Evolutionary conservation across 2,113 vertebrate species (phyloP).

Genomic region (Podarcis muralis): DNA sequence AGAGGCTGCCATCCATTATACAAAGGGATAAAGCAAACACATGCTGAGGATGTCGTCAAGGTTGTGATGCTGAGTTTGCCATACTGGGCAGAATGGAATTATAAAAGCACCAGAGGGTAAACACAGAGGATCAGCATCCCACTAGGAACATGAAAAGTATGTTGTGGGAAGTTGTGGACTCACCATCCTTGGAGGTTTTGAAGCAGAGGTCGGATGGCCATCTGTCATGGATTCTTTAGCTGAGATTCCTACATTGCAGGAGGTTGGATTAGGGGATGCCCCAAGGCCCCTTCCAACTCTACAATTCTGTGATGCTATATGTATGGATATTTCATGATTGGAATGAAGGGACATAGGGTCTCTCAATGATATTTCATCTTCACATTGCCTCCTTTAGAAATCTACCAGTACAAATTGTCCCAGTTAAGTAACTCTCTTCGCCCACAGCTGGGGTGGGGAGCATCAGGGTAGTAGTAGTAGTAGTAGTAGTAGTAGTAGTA

Average conservation of each 20-base stretch:
- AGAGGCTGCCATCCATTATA: not conserved
- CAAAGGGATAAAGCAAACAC: not conserved
- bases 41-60: not conserved
- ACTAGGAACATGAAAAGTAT: not conserved
- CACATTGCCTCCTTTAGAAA: too few relatives aligned
- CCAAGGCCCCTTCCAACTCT: too few relatives aligned
- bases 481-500: too few relatives aligned
- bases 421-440: not conserved
- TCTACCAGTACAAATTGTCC: not conserved
- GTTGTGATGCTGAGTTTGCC: not conserved
- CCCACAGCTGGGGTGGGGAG: not conserved
- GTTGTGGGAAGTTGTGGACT: too few relatives aligned
- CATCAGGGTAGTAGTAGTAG: too few relatives aligned
- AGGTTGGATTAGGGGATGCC: too few relatives aligned
- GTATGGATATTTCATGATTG: not conserved
- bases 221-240: too few relatives aligned
- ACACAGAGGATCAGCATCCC: not conserved
- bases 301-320: too few relatives aligned
- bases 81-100: not conserved
- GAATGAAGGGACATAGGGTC: not conserved
- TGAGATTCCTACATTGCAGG: too few relatives aligned
- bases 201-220: too few relatives aligned
- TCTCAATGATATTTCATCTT: not conserved
- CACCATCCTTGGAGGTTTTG: too few relatives aligned
- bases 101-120: not conserved